Conservation (phyloP, 2,113 vertebrate genomes). For the Puffinus mauretanicus region DNA sequence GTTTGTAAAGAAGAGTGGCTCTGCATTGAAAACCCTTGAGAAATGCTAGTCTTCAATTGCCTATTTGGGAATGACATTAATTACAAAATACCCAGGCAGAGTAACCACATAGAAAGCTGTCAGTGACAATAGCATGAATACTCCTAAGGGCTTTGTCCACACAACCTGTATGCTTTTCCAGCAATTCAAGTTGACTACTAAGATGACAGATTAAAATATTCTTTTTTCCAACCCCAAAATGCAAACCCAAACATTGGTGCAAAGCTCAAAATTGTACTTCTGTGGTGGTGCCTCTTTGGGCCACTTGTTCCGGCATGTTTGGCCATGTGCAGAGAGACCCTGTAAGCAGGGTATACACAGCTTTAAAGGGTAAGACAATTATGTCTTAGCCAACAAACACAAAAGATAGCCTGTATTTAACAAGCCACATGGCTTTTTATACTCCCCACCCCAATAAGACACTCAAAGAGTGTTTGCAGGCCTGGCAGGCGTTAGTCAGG, state of each 20-base stretch:
- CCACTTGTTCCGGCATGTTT: background rate
- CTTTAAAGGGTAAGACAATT: background rate
- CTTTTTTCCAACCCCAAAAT: background rate
- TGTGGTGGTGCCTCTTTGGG: background rate
- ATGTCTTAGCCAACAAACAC: background rate
- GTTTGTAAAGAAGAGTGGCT: background rate
- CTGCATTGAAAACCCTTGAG: background rate
- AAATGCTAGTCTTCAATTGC: background rate
- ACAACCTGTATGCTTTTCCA: background rate
- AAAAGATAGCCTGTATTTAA: background rate
- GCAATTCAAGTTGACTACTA: background rate
- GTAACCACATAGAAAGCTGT: background rate
- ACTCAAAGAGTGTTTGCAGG: background rate
- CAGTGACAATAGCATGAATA: background rate
- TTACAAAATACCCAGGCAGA: background rate
- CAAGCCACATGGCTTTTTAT: background rate
- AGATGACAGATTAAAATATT: background rate
- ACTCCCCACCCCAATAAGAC: background rate
- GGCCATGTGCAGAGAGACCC: background rate
- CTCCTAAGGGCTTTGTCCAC: background rate
- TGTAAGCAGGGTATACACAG: background rate
- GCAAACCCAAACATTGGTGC: background rate
- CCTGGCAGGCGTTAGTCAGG: background rate
- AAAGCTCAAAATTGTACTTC: background rate
- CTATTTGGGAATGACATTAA: background rate